Evolutionary conservation across 2,888 invertebrate genomes (phyloP).

Genomic region (Anaspis maculata): DNA sequence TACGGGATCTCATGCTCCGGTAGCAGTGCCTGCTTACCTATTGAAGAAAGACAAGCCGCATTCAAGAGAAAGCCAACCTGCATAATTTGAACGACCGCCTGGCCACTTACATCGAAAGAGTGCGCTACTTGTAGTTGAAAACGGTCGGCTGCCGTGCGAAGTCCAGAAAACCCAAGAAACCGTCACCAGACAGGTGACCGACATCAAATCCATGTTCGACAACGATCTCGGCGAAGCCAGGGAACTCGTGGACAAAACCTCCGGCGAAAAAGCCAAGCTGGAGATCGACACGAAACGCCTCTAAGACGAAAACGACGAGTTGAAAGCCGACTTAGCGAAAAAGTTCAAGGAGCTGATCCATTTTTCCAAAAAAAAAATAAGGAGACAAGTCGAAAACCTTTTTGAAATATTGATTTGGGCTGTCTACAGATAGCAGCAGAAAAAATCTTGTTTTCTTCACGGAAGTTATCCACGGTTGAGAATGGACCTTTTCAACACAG

Average conservation of each 20-base stretch:
- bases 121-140: not conserved
- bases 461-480: too few relatives aligned
- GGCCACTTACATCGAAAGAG: not conserved
- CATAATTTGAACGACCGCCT: not conserved
- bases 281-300: not conserved
- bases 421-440: too few relatives aligned
- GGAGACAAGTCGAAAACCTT: too few relatives aligned
- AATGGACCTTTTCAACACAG: too few relatives aligned
- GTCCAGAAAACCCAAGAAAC: not conserved
- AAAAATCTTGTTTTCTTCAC: too few relatives aligned
- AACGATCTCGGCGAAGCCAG: conserved; percentile 86
- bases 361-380: too few relatives aligned
- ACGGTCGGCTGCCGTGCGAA: not conserved
- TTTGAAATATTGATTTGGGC: too few relatives aligned
- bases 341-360: conserved; percentile 75
- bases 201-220: conserved; percentile 87
- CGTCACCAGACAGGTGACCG: conserved; percentile 49
- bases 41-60: not conserved
- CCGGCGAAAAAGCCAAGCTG: not conserved
- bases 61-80: not conserved
- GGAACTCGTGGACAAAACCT: conserved; percentile 37
- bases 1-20: not conserved
- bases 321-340: conserved; percentile 48
- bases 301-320: not conserved
- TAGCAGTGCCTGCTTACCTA: too few relatives aligned